Evolutionary conservation across 2,797 vertebrate genomes (phyloP).

Genomic region (Arnoldichthys spilopterus): DNA sequence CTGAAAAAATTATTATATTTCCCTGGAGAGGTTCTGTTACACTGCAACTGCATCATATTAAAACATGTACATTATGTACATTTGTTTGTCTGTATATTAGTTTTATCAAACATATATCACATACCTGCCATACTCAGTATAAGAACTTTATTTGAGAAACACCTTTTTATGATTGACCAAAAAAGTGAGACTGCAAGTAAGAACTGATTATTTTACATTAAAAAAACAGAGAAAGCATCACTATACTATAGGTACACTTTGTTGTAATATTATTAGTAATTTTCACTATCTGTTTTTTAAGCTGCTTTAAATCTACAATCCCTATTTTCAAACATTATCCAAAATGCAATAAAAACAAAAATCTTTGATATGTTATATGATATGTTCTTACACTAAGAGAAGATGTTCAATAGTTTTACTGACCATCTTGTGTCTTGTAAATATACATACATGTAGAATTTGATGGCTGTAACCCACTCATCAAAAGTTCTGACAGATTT

Average conservation of each 20-base stretch:
- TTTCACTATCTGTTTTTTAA: slow-evolving; percentile 9
- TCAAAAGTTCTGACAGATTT: no score
- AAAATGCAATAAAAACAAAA: no score
- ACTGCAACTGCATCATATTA: slow-evolving; percentile 3
- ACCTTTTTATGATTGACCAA: background rate
- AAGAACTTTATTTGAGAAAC: background rate
- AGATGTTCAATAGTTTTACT: no score
- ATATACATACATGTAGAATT: no score
- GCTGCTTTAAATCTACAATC: slow-evolving; percentile 14
- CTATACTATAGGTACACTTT: background rate
- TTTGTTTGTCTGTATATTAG: background rate
- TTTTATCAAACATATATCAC: background rate
- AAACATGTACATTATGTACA: no score
- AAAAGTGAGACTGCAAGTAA: background rate
- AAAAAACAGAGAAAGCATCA: background rate
- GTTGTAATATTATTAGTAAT: background rate
- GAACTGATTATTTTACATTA: background rate
- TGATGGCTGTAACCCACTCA: no score
- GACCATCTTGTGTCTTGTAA: no score
- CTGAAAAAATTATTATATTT: slow-evolving; percentile 21
- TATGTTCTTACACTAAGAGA: no score
- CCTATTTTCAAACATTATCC: no score
- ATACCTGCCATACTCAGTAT: background rate
- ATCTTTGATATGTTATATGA: no score
- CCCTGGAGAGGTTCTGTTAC: slow-evolving; percentile 20